Base-by-base conservation (phyloP, 2,888 invertebrate species). In the Autographa gamma region DNA sequence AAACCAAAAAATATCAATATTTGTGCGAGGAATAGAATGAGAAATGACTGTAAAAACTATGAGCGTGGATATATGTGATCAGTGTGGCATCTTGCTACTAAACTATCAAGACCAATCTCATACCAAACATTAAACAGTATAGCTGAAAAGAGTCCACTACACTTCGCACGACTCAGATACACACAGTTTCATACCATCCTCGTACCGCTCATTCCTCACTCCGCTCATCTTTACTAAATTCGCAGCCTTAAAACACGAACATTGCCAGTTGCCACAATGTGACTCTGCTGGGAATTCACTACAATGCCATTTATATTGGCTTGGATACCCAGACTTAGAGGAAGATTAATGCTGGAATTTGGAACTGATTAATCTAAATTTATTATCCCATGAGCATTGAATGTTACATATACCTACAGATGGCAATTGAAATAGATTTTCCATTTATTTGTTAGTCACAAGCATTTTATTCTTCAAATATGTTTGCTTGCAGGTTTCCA, bases 261-360 rank as follows among this genome's bases (percentile, higher is more conserved):
- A 60, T 63, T 73, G 71, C 63, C 69, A 60, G 60, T 70, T 71
- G 62, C 73, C 74, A 65, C 68, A 66, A 65, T 70, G 63, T 52
- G 60, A 63, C 66, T 52, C 54, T 73, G 38, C 65, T 34, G 2
- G 70, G 80, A 72, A 64, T 73, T 60, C 25, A 58, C 25, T 65
- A 75, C 70, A 80, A 63, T 71, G 63, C 58, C 69, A 71, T 63
- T 75, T 70, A 71, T 59, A 71, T 79, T 60, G 52, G 59, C 41
- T 34, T 31, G 60, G 63, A 41, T 73, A 48, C 32, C 58, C 65
- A 19, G 64, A 19, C 25, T 64, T 64, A 41, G 19, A 41, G 43
- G 14, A 48, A 52, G 59, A 60, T 66, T 48, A 52, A 66, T 60
- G 48, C 32, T 66, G 14, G n/a, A 32, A 25, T 56, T 19, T 19